phyloP scores from a whole-genome alignment of 2,113 vertebrate species.

The Formicarius rufipectus region DNA sequence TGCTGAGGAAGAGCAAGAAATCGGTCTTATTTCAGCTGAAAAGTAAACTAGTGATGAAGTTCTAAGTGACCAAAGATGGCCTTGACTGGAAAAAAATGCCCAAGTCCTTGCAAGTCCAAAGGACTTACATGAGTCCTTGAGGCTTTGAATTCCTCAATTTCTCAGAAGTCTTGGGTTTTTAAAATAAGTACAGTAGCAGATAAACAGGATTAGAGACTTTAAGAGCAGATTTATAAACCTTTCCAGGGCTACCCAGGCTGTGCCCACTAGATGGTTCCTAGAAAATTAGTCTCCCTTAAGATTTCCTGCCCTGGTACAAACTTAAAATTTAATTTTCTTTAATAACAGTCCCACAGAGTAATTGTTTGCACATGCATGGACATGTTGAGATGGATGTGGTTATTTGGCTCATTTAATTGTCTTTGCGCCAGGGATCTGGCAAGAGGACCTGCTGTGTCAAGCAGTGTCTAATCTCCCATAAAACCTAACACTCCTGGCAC shows the following conservation, averaged over 20 bases:
- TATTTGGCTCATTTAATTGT: conserved; percentile 59
- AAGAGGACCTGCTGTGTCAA: conserved; percentile 57
- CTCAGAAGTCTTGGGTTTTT: conserved; percentile 1
- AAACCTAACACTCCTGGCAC: conserved; percentile 48
- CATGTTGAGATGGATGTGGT: conserved; percentile 60
- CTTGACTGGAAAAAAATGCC: background rate
- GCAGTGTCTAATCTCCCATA: conserved; percentile 36
- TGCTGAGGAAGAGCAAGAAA: background rate
- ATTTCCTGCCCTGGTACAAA: conserved; percentile 27
- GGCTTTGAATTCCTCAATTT: conserved; percentile 19
- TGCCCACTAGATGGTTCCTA: conserved; percentile 24
- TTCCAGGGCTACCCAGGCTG: background rate
- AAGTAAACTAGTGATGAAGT: background rate
- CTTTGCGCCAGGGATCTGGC: conserved; percentile 32
- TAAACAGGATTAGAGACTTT: conserved; percentile 33
- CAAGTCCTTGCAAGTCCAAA: background rate
- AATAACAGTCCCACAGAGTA: conserved; percentile 55
- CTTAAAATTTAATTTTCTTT: conserved; percentile 53
- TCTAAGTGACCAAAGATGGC: background rate
- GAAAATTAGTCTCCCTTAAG: conserved; percentile 50
- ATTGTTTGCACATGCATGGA: conserved; percentile 52
- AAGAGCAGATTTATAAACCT: conserved; percentile 14
- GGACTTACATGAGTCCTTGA: background rate
- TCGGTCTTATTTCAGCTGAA: background rate
- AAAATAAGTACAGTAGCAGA: conserved; percentile 38